Base-by-base conservation (phyloP, 2,888 invertebrate genomes). In the Philereme vetulata region DNA sequence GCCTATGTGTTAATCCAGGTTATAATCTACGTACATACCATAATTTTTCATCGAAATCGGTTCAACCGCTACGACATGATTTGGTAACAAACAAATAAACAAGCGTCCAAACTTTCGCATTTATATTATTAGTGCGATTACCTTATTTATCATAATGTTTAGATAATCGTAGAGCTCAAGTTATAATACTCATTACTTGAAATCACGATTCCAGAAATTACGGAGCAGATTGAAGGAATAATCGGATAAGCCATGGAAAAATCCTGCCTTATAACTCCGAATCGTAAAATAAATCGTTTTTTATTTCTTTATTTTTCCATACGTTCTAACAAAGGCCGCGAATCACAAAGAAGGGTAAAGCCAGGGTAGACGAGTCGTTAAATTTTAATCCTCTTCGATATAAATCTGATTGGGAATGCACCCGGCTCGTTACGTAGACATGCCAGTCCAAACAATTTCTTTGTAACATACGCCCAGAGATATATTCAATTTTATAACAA, bases 341-440 rank as follows among this genome's bases (percentile, higher is more conserved):
- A 21, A 50, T 68, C 72, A 82, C 80, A 84, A 80, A 80, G 82
- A 78, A 71, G 73, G 65, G 72, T 70, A 74, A 77, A 80, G 77
- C 79, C 72, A 62, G 66, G 76, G 76, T 53, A 55, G 80, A 78
- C 77, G 74, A 78, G 82, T 86, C 85, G 85, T 86, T 87, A 85
- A 85, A 86, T 81, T 84, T 84, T 83, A 85, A 86, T 84, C 85
- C 83, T 69, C 70, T 78, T 60, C 75, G 80, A 82, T 81, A 83
- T 83, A 86, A 85, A 85, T 83, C 83, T 83, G 85, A 88, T 85
- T 85, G 85, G 78, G 83, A 86, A 83, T 82, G 80, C 80, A 81
- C 73, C 68, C 74, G 79, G 44, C 44, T 44, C 80, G 82, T 81
- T 84, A 80, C 75, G 55, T 57, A 55, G 58, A 62, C 42, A 54